Conservation (phyloP, 2,797 vertebrate species). For the Pseudopleuronectes americanus region DNA sequence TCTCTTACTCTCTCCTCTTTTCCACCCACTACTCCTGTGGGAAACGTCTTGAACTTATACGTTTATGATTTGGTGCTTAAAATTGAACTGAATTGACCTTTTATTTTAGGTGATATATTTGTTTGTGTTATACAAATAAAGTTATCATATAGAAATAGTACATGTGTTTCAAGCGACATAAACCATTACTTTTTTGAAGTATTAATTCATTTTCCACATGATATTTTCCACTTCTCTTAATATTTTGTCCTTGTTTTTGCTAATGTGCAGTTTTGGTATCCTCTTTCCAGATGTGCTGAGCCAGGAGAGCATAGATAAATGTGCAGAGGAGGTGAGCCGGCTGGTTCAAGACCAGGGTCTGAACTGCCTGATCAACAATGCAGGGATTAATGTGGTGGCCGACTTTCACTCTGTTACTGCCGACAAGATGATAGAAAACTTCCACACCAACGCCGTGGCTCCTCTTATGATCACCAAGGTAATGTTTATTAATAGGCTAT, state of each 20-base stretch:
- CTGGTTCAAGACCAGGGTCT: slow-evolving; percentile 83
- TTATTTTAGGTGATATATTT: no score
- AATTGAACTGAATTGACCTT: no score
- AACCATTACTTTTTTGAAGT: no score
- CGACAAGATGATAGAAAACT: slow-evolving; percentile 85
- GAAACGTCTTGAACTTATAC: no score
- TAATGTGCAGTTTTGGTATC: neutral
- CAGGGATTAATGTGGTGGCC: slow-evolving; percentile 82
- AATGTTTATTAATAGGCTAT: neutral
- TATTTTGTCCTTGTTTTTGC: neutral
- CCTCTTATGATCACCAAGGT: slow-evolving; percentile 88
- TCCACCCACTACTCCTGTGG: no score
- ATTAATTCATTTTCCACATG: neutral
- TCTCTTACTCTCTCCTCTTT: no score
- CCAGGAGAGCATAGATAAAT: slow-evolving; percentile 83
- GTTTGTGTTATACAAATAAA: no score
- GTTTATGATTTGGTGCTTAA: no score
- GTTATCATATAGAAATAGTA: no score
- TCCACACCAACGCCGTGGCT: slow-evolving; percentile 83
- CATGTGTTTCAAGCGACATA: neutral
- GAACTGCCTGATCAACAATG: slow-evolving; percentile 88
- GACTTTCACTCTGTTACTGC: slow-evolving; percentile 82
- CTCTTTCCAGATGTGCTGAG: slow-evolving; percentile 78
- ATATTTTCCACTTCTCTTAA: no score
- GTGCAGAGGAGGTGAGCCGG: slow-evolving; percentile 76